Base-by-base conservation (phyloP, 37 sponge, comb jelly and placozoan species). In the Lycopodina hypogea region DNA sequence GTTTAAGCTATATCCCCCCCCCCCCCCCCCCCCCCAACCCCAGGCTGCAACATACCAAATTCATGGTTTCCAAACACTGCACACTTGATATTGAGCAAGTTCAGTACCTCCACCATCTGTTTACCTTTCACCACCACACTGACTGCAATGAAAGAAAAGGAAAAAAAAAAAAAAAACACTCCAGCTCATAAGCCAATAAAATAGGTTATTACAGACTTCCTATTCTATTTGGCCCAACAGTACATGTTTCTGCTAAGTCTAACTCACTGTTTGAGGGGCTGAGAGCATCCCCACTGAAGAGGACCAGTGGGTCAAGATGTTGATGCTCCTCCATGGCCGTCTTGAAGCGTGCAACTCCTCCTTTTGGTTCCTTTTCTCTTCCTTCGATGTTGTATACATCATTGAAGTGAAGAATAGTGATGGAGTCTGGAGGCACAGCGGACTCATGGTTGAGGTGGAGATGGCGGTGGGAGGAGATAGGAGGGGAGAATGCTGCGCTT, bases 41-140 rank as follows among this genome's bases (percentile, higher is more conserved):
- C n/a, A n/a, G n/a, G n/a, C n/a, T n/a, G n/a, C n/a, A 23, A n/a
- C 84, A 80, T 55, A 92, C 92, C 94, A 61, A 93, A 93, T 7
- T 93, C 94, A 58, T 93, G 94, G 71, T 93, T 93, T 61, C 94
- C 94, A 76, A 83, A 89, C 40, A 86, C 86, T 37, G 94, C 94
- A 50, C 69, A 78, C 32, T 81, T 59, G 12, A 93, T 77, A 45
- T 72, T 73, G 29, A 85, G 34, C 23, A 81, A 72, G 50, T 93
- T 93, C 23, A 93, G 81, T 1, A 93, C 87, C 39, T 89, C 87
- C 9, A 93, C 84, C 94, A 93, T 93, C 26, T 93, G 94, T 42
- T 62, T 29, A 0, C 94, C 94, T 70, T 89, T 38, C 17, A 83
- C 86, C 69, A 89, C 77, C 29, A 75, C 82, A 60, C 90, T 89